Conservation (phyloP, 2,113 vertebrate species). For the Semnornis frantzii region DNA sequence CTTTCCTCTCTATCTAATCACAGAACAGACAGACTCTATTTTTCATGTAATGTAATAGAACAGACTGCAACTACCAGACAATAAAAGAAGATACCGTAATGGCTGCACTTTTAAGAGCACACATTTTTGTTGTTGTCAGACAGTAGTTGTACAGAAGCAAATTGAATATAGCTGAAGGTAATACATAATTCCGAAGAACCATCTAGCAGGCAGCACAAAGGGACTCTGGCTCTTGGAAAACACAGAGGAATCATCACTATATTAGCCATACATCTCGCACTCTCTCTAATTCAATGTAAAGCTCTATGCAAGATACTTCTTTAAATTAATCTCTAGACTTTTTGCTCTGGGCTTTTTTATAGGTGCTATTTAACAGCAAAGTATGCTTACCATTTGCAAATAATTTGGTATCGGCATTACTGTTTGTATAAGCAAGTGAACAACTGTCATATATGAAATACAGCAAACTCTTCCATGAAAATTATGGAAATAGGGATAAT, state of each 20-base stretch:
- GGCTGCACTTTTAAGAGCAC: background rate
- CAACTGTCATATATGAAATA: background rate
- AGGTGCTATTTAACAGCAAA: background rate
- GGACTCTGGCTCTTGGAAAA: background rate
- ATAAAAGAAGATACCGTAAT: constrained; percentile 27
- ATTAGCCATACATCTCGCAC: background rate
- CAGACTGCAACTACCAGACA: constrained; percentile 9
- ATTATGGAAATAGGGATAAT: background rate
- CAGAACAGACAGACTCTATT: constrained; percentile 33
- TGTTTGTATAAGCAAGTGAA: background rate
- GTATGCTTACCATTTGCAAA: background rate
- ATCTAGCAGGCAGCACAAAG: background rate
- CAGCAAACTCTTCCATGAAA: background rate
- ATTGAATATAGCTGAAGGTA: constrained; percentile 20
- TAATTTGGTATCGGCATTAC: background rate
- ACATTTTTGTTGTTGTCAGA: constrained; percentile 50
- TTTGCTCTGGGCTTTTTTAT: background rate
- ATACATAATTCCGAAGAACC: constrained; percentile 44
- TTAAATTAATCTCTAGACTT: background rate
- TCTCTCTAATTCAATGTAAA: background rate
- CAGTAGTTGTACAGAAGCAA: background rate
- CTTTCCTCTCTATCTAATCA: constrained; percentile 49
- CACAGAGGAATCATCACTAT: background rate
- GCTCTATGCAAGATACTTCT: background rate
- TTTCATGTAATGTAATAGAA: constrained; percentile 28